Percentiles rank a stretch among this genome's conserved stretches.
Evolutionary conservation across 2,797 vertebrate species (phyloP).

Genomic region (Valencia hispanica): DNA sequence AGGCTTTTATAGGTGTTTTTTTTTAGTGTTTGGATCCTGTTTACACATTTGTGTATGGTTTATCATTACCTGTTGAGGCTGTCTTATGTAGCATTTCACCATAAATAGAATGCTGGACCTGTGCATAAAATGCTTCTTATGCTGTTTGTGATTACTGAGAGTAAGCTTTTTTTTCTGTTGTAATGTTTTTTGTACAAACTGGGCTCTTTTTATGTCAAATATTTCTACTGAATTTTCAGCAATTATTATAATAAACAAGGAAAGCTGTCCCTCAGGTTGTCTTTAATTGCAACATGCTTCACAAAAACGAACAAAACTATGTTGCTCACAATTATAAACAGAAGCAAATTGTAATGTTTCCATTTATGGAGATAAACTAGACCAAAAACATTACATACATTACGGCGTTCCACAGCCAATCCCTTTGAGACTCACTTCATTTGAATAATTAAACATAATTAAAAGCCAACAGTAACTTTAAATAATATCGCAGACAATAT

Average conservation of each 20-base stretch:
- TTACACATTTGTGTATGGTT: conserved; percentile 53
- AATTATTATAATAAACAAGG: conserved; percentile 49
- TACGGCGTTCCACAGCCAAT: not conserved
- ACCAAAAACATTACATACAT: not conserved
- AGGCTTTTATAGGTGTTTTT: conserved; percentile 50
- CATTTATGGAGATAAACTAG: not conserved
- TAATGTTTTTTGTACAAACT: conserved; percentile 64
- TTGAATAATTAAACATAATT: conserved; percentile 7
- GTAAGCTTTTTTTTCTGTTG: conserved; percentile 50
- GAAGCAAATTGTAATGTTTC: not conserved
- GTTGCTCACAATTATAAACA: not conserved
- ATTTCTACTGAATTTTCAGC: conserved; percentile 67
- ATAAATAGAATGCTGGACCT: conserved; percentile 46
- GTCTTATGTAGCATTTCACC: conserved; percentile 56
- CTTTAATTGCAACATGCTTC: conserved; percentile 4
- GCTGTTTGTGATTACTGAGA: conserved; percentile 55
- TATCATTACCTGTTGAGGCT: conserved; percentile 43
- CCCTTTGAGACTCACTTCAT: not conserved
- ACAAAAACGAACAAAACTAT: conserved; percentile 4
- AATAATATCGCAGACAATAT: not conserved
- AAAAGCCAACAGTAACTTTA: not conserved
- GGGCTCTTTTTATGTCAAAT: conserved; percentile 61
- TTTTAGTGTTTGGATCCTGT: conserved; percentile 72
- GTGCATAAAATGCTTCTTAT: conserved; percentile 50
- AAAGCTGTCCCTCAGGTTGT: conserved; percentile 10